Percentiles rank a stretch among this genome's conserved stretches.
phyloP scores from a whole-genome alignment of 1,140 invertebrate genomes.

The Conus betulinus region DNA sequence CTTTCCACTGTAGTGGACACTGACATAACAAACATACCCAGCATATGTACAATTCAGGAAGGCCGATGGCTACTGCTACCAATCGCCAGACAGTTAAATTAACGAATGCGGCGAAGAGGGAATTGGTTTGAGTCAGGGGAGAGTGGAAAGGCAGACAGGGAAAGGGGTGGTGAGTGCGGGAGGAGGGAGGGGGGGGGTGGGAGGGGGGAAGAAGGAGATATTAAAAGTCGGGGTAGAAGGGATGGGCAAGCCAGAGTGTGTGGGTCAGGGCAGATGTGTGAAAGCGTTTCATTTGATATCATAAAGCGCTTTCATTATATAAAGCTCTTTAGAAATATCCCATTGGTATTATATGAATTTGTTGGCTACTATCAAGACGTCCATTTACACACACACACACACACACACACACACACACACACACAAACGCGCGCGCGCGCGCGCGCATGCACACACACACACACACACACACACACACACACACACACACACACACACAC shows the following conservation, averaged over 20 bases:
- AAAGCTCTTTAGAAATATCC: background rate
- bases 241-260: background rate
- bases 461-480: background rate
- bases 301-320: background rate
- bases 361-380: background rate
- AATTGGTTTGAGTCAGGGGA: too few species aligned
- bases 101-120: too few species aligned
- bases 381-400: background rate
- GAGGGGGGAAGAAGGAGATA: too few species aligned
- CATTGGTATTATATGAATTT: background rate
- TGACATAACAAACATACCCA: too few species aligned
- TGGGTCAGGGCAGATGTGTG: background rate
- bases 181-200: too few species aligned
- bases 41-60: too few species aligned
- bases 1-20: too few species aligned
- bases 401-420: background rate
- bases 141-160: too few species aligned
- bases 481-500: background rate
- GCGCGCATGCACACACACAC: background rate
- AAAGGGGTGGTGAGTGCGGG: too few species aligned
- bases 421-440: too few species aligned
- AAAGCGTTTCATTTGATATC: background rate
- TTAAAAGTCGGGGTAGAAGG: background rate
- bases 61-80: too few species aligned
- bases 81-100: too few species aligned